Evolutionary conservation across 64 coral and sea anemone species (phyloP), one percentile per base, ranked within the genome.

Genomic region (Pachyseris speciosa): DNA sequence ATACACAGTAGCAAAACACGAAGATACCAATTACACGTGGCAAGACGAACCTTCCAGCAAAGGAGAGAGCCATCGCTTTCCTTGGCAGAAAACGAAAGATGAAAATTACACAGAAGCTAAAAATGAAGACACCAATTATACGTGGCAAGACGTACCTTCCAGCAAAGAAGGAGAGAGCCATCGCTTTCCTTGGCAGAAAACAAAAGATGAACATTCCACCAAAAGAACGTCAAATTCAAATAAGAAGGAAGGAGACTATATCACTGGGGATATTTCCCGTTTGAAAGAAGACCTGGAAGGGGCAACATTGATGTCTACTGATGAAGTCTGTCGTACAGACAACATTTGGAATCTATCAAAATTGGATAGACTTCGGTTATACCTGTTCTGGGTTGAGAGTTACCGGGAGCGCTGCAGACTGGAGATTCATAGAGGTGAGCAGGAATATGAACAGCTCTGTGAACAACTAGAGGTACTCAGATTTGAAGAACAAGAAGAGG

Each of bases 391-490:
- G 83, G 37, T 69, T 26, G 24, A 85, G 7, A 85, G 24, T 15
- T 67, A 67, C 27, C 28, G 66, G 30, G 83, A 85, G 11, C 60
- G 47, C 7, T 28, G 29, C 40, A 85, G n/a, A 59, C 24, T 43
- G 0, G 57, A 87, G 17, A 70, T 75, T 15, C 50, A 41, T 9
- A 20, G 57, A 75, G 24, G 59, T 44, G 85, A 88, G 75, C 69
- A 64, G 58, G 52, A 72, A 17, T 75, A 88, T 61, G 52, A 75
- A 42, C 50, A 32, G 20, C 85, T 88, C 28, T 88, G 85, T 22
- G 38, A 29, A 12, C 51, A 75, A 32, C n/a, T 75, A 41, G 69
- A 88, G 5, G 39, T 11, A 20, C 36, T 74, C 4, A 40, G 69
- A 22, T 40, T 61, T 44, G 91, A 57, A 9, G 70, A 75, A 20